These are phyloP conservation scores for Hemitrygon akajei DNA, from an alignment of 2,797 vertebrate species.

Conservation along the genomic window DNA sequence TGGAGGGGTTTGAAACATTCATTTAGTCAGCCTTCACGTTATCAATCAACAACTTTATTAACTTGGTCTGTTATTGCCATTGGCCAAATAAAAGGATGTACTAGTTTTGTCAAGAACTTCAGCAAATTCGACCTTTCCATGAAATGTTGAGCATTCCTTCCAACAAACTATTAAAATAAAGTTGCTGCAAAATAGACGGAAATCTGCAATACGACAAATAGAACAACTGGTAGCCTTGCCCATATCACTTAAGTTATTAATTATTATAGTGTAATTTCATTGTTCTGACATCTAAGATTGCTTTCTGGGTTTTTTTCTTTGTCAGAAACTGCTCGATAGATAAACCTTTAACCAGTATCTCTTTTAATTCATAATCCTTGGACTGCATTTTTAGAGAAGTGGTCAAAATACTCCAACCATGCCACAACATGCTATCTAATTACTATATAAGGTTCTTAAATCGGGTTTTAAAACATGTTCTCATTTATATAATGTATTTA, in stretches of 20 bases:
- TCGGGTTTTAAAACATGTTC: neutral
- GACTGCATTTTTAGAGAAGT: neutral
- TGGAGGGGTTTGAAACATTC: too few species aligned
- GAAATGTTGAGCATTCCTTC: neutral
- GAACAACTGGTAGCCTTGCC: neutral
- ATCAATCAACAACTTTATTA: too few species aligned
- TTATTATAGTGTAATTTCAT: too few species aligned
- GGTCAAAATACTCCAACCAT: neutral
- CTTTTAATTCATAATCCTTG: neutral
- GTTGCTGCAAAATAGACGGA: neutral
- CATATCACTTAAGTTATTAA: neutral
- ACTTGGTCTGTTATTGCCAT: too few species aligned
- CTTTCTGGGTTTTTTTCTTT: neutral
- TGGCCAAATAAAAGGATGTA: neutral
- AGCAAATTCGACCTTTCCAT: neutral
- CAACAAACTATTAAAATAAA: neutral
- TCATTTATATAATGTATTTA: neutral
- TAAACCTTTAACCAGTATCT: neutral
- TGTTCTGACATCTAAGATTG: neutral
- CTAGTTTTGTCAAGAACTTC: neutral
- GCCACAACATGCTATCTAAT: neutral
- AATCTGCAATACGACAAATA: neutral
- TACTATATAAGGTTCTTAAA: neutral
- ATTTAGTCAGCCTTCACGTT: too few species aligned
- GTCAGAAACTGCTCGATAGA: neutral